These are phyloP conservation scores for Chaetoderma sp. DNA, from an alignment of 2,888 invertebrate species.

Conservation along the genomic window DNA sequence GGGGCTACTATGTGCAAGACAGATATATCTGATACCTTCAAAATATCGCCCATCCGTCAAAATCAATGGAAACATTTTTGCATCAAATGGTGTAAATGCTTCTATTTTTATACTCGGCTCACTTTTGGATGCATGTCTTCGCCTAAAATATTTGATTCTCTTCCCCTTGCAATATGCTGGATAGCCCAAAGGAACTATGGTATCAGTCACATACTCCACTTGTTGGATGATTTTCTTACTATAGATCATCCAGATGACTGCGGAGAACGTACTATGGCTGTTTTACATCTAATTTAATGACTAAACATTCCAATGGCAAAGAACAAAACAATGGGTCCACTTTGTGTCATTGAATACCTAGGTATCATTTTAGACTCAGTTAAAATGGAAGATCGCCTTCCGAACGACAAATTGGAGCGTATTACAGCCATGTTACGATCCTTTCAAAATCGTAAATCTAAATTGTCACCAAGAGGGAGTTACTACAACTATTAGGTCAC, in stretches of 20 bases:
- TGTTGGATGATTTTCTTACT: slow-evolving; percentile 26
- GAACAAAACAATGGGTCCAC: slow-evolving; percentile 15
- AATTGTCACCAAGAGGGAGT: slow-evolving; percentile 28
- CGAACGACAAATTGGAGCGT: slow-evolving; percentile 14
- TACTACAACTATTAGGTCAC: too few species aligned
- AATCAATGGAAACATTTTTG: too few species aligned
- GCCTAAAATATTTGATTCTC: too few species aligned
- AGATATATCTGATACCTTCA: too few species aligned
- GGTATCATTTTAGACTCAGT: slow-evolving; percentile 26
- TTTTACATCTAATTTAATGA: slow-evolving; percentile 7
- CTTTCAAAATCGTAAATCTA: slow-evolving; percentile 19
- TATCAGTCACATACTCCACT: slow-evolving; percentile 17
- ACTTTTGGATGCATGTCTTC: too few species aligned
- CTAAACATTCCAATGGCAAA: slow-evolving; percentile 16
- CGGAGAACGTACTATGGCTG: slow-evolving; percentile 9
- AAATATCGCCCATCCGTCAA: too few species aligned
- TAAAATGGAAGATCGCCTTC: slow-evolving; percentile 26
- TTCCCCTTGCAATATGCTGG: slow-evolving; percentile 13
- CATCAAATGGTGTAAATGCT: too few species aligned
- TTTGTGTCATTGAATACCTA: slow-evolving; percentile 20
- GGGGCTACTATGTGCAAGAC: too few species aligned
- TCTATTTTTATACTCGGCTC: too few species aligned
- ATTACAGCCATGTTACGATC: slow-evolving; percentile 10
- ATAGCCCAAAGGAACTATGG: slow-evolving; percentile 16
- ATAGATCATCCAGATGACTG: too few species aligned